Conservation (phyloP, 2,113 vertebrate genomes). For the Corydoras sp. region DNA sequence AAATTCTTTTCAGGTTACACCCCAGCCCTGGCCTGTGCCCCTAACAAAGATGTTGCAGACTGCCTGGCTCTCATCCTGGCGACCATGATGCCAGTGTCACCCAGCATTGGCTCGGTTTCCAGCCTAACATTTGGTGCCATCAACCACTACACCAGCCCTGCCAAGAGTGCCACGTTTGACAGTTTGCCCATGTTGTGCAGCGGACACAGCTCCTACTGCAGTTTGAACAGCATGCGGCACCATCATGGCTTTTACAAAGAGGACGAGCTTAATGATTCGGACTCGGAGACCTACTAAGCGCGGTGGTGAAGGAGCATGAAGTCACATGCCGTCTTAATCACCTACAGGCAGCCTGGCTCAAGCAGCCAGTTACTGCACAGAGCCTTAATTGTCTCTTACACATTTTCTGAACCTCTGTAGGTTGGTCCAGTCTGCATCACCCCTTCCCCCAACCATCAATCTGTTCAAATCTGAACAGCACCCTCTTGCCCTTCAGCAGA, state of each 20-base stretch:
- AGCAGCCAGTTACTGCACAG: constrained; percentile 32
- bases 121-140: constrained; percentile 86
- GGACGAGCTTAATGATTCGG: constrained; percentile 94
- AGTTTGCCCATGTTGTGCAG: constrained; percentile 80
- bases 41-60: constrained; percentile 97
- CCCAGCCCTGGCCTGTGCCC: constrained; percentile 93
- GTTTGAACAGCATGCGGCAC: constrained; percentile 89
- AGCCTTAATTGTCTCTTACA: constrained; percentile 34
- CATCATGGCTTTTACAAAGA: constrained; percentile 82
- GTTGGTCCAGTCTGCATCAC: constrained; percentile 10
- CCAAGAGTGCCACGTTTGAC: constrained; percentile 91
- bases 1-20: constrained; percentile 79
- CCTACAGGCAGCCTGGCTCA: constrained; percentile 14
- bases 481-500: constrained; percentile 26
- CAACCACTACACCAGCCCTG: constrained; percentile 93
- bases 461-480: constrained; percentile 23
- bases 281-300: constrained; percentile 93
- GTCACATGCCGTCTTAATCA: constrained; percentile 38
- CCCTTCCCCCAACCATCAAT: background rate
- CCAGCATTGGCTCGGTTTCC: constrained; percentile 72
- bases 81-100: constrained; percentile 97
- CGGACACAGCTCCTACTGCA: constrained; percentile 88
- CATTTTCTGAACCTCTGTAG: background rate
- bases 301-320: background rate
- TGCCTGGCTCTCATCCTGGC: constrained; percentile 96